These are phyloP conservation scores for Pristiophorus japonicus DNA, from an alignment of 2,113 vertebrate genomes.

Conservation along the genomic window DNA sequence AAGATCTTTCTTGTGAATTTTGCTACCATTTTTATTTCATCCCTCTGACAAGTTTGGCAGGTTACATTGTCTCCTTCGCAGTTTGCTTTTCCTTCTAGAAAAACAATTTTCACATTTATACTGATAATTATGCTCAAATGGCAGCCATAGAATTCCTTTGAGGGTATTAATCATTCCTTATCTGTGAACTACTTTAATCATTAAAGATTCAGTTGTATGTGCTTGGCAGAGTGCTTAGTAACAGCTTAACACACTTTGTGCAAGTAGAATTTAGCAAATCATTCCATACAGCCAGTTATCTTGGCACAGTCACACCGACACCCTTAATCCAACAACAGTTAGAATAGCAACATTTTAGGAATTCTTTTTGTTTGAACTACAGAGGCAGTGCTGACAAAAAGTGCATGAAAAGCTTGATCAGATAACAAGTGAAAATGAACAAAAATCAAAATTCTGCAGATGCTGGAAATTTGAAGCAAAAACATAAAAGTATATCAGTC, in stretches of 20 bases:
- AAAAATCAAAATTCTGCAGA: background rate
- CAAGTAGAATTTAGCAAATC: slow-evolving; percentile 24
- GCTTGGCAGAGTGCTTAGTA: background rate
- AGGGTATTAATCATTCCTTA: slow-evolving; percentile 32
- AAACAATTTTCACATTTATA: slow-evolving; percentile 22
- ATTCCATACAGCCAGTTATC: background rate
- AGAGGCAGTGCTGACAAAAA: background rate
- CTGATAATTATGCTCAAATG: slow-evolving; percentile 19
- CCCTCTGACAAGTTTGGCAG: background rate
- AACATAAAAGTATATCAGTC: background rate
- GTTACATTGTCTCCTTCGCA: slow-evolving; percentile 12
- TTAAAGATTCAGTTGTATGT: slow-evolving; percentile 13
- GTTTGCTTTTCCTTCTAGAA: background rate
- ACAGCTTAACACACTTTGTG: slow-evolving; percentile 35
- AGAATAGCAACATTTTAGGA: slow-evolving; percentile 2
- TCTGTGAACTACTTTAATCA: slow-evolving; percentile 32
- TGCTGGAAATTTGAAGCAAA: background rate
- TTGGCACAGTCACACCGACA: background rate
- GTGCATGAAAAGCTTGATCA: background rate
- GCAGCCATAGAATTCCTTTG: slow-evolving; percentile 19
- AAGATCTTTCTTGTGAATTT: background rate
- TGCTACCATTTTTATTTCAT: slow-evolving; percentile 9
- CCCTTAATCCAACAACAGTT: slow-evolving; percentile 1
- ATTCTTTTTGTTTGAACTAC: background rate
- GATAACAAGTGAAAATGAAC: background rate